A percentile compares a stretch with the other conserved stretches of the same genome.
Evolutionary conservation across 92 coral and sea anemone genomes (phyloP).

Genomic region (Nematostella vectensis): DNA sequence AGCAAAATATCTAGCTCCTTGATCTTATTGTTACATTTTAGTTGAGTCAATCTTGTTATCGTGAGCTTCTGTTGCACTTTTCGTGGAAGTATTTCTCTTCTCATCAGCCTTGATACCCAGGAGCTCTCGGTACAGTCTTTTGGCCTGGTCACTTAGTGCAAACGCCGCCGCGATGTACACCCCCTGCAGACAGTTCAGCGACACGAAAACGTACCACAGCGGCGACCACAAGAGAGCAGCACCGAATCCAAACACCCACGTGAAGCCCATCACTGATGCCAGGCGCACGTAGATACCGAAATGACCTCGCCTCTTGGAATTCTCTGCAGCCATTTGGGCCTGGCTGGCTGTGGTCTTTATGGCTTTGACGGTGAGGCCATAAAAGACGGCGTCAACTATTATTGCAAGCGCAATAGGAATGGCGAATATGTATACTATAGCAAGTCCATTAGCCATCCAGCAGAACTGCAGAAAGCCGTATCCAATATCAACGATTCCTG

Average conservation of each 20-base stretch:
- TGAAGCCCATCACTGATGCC: no score
- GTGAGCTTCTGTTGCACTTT: no score
- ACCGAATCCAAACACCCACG: slow-evolving; percentile 25
- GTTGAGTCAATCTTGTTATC: no score
- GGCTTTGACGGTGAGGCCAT: slow-evolving; percentile 26
- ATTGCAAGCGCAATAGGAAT: slow-evolving; percentile 23
- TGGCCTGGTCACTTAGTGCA: no score
- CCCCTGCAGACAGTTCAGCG: no score
- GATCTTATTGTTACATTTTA: no score
- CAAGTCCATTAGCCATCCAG: slow-evolving; percentile 29
- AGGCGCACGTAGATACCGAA: slow-evolving; percentile 32
- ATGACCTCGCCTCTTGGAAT: slow-evolving; percentile 3
- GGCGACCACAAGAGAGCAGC: slow-evolving; percentile 10
- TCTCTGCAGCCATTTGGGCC: slow-evolving; percentile 17
- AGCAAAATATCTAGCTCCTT: no score
- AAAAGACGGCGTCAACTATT: slow-evolving; percentile 15
- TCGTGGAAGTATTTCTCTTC: no score
- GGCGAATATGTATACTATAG: slow-evolving; percentile 26
- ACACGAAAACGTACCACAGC: slow-evolving; percentile 30
- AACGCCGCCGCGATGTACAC: no score
- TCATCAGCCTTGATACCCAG: no score
- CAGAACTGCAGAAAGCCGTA: slow-evolving; percentile 26
- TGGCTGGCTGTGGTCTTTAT: slow-evolving; percentile 28
- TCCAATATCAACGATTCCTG: slow-evolving; percentile 26
- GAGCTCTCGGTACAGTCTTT: no score